Base-by-base conservation (phyloP, 2,888 invertebrate genomes). In the Drosophila antonietae region DNA sequence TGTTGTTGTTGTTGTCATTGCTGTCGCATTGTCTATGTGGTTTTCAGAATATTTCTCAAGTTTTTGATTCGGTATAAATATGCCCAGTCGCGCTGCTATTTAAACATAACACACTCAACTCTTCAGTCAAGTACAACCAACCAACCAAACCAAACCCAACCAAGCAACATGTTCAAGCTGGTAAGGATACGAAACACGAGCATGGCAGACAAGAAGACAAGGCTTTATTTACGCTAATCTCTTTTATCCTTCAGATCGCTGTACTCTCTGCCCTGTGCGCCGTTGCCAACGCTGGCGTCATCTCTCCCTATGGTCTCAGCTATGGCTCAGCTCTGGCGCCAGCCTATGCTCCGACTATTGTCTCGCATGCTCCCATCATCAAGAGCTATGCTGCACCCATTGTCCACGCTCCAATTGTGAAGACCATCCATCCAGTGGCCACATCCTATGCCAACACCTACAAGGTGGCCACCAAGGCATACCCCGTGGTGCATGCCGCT, bases 151-250 rank as follows among this genome's bases (percentile, higher is more conserved):
- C 49, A n/a, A 44, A 80, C 70, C 79, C 80, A 80, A 77, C 78
- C 75, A 78, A 78, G 44, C 75, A 89, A 83, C 64, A 93, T 93
- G 93, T 93, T 92, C 90, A 93, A 93, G 91, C 90, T 93, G 93
- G 93, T 93, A 93, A 91, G 92, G 78, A 76, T 52, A 43, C 5
- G 14, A 23, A 44, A 37, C 20, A 52, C 47, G 31, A 28, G 28
- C 28, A 28, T 6, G 28, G 6, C 28, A 28, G 6, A 28, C 28
- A 5, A 28, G 28, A 28, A 28, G 28, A 28, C 28, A 28, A 28
- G 28, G 6, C 28, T 28, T 28, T 28, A 28, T 6, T 28, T 5
- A 6, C 28, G 6, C 28, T 56, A 20, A 56, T 43, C 10, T 14
- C 33, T n/a, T 1, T n/a, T 46, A 33, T 44, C 10, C 78, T 79